Base-by-base conservation (phyloP, 2,113 vertebrate genomes). In the Tauraco erythrolophus region DNA sequence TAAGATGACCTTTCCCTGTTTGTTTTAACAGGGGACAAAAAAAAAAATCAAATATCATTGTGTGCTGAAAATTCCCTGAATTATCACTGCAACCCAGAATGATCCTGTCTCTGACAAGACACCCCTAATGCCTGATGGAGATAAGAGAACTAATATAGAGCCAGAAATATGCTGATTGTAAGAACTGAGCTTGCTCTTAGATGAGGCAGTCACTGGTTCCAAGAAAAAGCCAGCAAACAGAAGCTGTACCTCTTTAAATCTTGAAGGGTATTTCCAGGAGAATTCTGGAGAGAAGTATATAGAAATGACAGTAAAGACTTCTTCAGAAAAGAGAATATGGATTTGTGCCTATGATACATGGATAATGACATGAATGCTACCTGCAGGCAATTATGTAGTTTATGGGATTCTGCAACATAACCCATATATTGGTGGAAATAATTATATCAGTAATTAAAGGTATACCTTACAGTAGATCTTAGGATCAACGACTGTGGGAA, bases 371-470 rank as follows among this genome's bases (percentile, higher is more conserved):
- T 39, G 35, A 80, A 54, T 76, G 81, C 89, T 93, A 87, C 65
- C 50, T 93, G 58, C 60, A 65, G 75, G 71, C 83, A 90, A 28
- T 86, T 65, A 80, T 8, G 50, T 92, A 69, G 28, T 72, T 95
- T 90, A 91, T 88, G 79, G 66, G 58, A 92, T 88, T 85, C 85
- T 94, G 72, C n/a, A 88, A 68, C 37, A 45, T 45, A 88, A 78
- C 39, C 78, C 66, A 61, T 92, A 39, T 39, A 35, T 14, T 51
- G 57, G 53, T 85, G 66, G 66, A 79, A 71, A 88, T 64, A 96
- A 92, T 92, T 88, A 31, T 57, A 76, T 82, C 66, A 61, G 53
- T 84, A 95, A 96, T 95, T 93, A 88, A 92, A 93, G 70, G 74
- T 76, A 24, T 83, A 51, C 53, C 43, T 88, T 68, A 48, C 3